phyloP scores from a whole-genome alignment of 2,797 vertebrate genomes.

The Holocentrus rufus region DNA sequence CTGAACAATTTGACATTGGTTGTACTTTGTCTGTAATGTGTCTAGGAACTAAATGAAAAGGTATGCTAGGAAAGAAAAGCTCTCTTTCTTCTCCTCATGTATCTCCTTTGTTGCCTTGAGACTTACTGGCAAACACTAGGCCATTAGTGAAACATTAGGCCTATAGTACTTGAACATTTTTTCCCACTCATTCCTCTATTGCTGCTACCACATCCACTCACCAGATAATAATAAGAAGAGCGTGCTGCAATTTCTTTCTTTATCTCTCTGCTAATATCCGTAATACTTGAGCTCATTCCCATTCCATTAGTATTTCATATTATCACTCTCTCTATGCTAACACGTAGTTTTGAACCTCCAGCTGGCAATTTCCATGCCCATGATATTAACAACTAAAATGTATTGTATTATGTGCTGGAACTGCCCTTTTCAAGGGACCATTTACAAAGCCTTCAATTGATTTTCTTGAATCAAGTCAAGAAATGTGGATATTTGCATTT shows the following conservation, averaged over 20 bases:
- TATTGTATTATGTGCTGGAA: constrained; percentile 11
- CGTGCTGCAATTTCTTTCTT: constrained; percentile 6
- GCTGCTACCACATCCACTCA: too few species aligned
- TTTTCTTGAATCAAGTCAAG: neutral
- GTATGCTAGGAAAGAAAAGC: too few species aligned
- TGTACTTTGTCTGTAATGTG: too few species aligned
- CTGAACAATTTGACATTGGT: too few species aligned
- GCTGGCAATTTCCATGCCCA: too few species aligned
- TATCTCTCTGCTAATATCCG: constrained; percentile 6
- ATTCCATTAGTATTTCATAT: constrained; percentile 21
- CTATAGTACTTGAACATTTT: too few species aligned
- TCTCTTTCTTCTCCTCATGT: too few species aligned
- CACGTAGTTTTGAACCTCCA: constrained; percentile 7
- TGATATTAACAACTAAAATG: constrained; percentile 11
- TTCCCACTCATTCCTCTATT: too few species aligned
- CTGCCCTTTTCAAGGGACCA: constrained; percentile 5
- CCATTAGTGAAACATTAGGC: too few species aligned
- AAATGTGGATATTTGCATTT: constrained; percentile 1
- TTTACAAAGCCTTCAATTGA: neutral
- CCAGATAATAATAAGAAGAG: constrained; percentile 4
- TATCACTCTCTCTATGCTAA: neutral
- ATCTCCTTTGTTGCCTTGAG: too few species aligned
- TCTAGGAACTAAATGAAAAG: too few species aligned
- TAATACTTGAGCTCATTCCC: constrained; percentile 17
- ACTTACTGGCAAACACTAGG: too few species aligned